phyloP scores from a whole-genome alignment of 2,888 invertebrate genomes.

The Heliconius hortense region DNA sequence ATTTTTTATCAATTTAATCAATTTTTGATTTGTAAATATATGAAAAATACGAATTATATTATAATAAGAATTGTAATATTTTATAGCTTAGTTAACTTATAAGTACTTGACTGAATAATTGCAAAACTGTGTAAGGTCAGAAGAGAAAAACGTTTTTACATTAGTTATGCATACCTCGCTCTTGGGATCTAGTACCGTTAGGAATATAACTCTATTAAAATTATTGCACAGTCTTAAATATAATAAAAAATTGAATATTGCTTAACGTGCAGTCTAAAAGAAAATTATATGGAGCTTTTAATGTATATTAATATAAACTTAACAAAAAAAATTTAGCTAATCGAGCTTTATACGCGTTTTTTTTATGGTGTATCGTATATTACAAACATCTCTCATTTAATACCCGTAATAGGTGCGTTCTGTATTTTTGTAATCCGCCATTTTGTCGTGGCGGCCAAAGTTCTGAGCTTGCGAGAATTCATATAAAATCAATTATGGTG shows the following conservation, averaged over 20 bases:
- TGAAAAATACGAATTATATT: background rate
- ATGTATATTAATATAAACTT: too few relatives aligned
- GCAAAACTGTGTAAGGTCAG: slow-evolving; percentile 39
- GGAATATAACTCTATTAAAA: background rate
- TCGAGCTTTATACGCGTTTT: too few relatives aligned
- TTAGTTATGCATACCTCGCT: slow-evolving; percentile 36
- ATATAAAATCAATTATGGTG: too few relatives aligned
- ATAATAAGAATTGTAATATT: background rate
- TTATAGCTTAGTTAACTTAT: background rate
- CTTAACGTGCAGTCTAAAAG: background rate
- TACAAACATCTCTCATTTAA: too few relatives aligned
- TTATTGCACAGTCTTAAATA: background rate
- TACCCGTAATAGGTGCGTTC: too few relatives aligned
- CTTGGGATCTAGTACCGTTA: slow-evolving; percentile 1
- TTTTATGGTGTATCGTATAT: too few relatives aligned
- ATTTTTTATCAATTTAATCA: background rate
- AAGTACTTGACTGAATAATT: slow-evolving; percentile 30
- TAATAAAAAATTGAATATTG: background rate
- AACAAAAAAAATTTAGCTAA: too few relatives aligned
- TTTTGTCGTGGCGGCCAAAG: too few relatives aligned
- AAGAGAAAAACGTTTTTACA: slow-evolving; percentile 32
- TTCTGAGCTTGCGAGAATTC: too few relatives aligned
- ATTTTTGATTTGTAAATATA: background rate
- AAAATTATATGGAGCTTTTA: background rate
- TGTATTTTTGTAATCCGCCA: too few relatives aligned